These are phyloP conservation scores for Pantherophis vulpinus DNA, from an alignment of 2,797 vertebrate species.

Conservation along the genomic window DNA sequence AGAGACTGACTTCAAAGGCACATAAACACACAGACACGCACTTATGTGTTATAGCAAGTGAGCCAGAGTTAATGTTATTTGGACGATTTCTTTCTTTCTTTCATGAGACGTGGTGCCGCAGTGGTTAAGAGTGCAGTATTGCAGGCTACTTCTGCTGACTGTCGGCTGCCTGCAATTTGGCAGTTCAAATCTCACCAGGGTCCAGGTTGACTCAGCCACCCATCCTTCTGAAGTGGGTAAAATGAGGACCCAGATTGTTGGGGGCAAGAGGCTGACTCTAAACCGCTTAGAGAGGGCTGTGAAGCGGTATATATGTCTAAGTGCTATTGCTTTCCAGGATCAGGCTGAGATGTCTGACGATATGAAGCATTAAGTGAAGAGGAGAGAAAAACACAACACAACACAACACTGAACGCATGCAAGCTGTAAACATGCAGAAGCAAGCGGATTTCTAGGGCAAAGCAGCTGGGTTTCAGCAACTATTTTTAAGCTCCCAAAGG, in stretches of 20 bases:
- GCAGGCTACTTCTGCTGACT: too few species aligned
- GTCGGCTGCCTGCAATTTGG: too few species aligned
- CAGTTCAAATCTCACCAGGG: too few species aligned
- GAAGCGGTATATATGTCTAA: too few species aligned
- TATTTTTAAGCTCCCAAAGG: slow-evolving; percentile 17
- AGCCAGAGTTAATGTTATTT: background rate
- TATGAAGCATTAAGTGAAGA: slow-evolving; percentile 30
- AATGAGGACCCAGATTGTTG: too few species aligned
- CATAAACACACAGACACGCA: background rate
- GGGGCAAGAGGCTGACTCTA: too few species aligned
- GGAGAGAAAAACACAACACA: slow-evolving; percentile 4
- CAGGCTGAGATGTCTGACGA: background rate
- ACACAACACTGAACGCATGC: slow-evolving; percentile 44
- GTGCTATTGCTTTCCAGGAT: background rate
- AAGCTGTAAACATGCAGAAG: slow-evolving; percentile 43
- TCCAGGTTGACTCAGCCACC: too few species aligned
- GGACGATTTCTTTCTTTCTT: background rate
- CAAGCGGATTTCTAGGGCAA: slow-evolving; percentile 44
- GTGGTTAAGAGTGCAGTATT: too few species aligned
- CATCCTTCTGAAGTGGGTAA: too few species aligned
- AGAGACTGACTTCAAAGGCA: background rate
- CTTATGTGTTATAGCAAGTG: background rate
- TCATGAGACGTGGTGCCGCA: too few species aligned
- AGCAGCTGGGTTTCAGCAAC: slow-evolving; percentile 35
- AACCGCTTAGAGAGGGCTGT: too few species aligned